Evolutionary conservation across 2,113 vertebrate species (phyloP).

Genomic region (Elephas maximus): DNA sequence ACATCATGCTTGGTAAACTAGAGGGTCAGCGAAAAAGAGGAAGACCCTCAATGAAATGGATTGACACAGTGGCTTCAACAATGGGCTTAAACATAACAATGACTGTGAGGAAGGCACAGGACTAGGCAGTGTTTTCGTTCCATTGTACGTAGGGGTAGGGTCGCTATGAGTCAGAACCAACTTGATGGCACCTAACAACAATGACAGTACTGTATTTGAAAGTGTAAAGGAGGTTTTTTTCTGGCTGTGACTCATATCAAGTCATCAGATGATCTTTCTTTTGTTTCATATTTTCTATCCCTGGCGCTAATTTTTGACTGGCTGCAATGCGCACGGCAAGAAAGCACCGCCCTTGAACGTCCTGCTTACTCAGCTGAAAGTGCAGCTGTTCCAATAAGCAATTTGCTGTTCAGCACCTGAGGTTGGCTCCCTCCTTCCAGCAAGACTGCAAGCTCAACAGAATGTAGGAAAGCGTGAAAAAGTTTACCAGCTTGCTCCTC

Average conservation of each 20-base stretch:
- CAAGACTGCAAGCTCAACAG: slow-evolving; percentile 89
- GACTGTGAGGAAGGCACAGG: neutral
- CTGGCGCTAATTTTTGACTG: slow-evolving; percentile 64
- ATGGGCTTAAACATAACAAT: neutral
- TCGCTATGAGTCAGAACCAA: neutral
- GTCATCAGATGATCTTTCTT: neutral
- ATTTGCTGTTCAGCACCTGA: slow-evolving; percentile 88
- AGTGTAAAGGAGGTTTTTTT: neutral
- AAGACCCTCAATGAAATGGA: neutral
- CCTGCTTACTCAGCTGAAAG: slow-evolving; percentile 88
- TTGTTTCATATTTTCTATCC: slow-evolving; percentile 61
- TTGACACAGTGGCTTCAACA: neutral
- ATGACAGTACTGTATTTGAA: neutral
- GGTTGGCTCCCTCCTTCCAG: slow-evolving; percentile 85
- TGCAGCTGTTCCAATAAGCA: slow-evolving; percentile 90
- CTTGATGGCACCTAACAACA: neutral
- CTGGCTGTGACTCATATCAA: neutral
- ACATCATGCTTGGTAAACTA: neutral
- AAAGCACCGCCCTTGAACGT: slow-evolving; percentile 74
- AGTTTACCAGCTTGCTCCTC: slow-evolving; percentile 81
- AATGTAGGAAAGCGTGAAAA: slow-evolving; percentile 86
- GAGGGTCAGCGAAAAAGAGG: neutral
- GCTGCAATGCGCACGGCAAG: slow-evolving; percentile 25
- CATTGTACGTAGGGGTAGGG: neutral
- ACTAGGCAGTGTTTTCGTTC: neutral